A percentile compares a stretch with the other conserved stretches of the same genome.
Conservation (phyloP, 2,888 invertebrate genomes). For the Melinaea marsaeus region DNA sequence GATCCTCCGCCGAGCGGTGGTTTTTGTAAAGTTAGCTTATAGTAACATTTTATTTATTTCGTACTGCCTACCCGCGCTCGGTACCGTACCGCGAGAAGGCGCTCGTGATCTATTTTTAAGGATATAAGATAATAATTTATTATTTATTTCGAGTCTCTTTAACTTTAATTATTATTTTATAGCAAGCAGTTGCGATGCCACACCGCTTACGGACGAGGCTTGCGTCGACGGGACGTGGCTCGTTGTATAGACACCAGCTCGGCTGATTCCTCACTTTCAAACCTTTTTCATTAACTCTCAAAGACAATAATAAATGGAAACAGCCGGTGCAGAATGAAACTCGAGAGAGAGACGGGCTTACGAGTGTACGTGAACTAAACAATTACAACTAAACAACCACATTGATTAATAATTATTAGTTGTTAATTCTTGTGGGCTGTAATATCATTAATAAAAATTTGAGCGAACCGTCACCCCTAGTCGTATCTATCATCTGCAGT, state of each 20-base stretch:
- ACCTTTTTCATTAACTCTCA: constrained; percentile 14
- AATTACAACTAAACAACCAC: not conserved
- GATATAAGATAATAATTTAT: constrained; percentile 78
- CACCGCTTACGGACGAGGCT: constrained; percentile 73
- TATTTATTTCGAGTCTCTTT: constrained; percentile 79
- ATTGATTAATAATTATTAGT: not conserved
- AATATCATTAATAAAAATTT: constrained; percentile 38
- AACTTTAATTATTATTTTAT: constrained; percentile 72
- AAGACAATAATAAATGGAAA: constrained; percentile 40
- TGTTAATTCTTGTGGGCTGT: constrained; percentile 23
- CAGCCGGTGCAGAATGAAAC: constrained; percentile 44
- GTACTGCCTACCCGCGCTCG: constrained; percentile 76
- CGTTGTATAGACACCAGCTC: constrained; percentile 43
- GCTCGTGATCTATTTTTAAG: constrained; percentile 79
- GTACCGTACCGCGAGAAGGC: constrained; percentile 77
- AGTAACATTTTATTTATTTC: constrained; percentile 76
- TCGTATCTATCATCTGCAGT: constrained; percentile 52
- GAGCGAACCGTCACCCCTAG: constrained; percentile 42
- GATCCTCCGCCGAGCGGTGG: constrained; percentile 77
- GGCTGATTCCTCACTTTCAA: constrained; percentile 47
- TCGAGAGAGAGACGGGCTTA: constrained; percentile 53
- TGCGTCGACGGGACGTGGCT: constrained; percentile 70
- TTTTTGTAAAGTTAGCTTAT: constrained; percentile 77
- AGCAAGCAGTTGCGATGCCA: constrained; percentile 69
- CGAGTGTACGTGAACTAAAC: not conserved